These are phyloP conservation scores for Alligator sinensis DNA, from an alignment of 2,113 vertebrate genomes.

Conservation along the genomic window DNA sequence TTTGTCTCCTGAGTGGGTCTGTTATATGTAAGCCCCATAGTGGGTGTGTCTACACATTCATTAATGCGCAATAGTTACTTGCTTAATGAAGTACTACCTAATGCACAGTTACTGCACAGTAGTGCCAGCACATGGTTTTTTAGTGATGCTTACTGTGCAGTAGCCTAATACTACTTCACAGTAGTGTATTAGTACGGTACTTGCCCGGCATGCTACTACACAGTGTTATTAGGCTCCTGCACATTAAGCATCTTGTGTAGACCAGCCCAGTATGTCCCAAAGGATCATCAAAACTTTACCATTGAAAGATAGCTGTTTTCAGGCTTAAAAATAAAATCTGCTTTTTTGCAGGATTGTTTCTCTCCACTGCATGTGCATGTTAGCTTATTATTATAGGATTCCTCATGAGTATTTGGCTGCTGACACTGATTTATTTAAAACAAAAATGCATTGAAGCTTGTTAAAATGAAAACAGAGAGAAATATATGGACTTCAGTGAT, in stretches of 20 bases:
- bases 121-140: too few species aligned
- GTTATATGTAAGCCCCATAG: neutral
- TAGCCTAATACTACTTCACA: too few species aligned
- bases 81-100: too few species aligned
- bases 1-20: neutral
- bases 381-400: neutral
- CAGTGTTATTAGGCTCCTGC: too few species aligned
- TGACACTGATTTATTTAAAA: constrained; percentile 7
- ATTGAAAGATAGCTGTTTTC: neutral
- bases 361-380: neutral
- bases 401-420: neutral
- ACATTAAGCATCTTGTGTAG: too few species aligned
- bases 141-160: too few species aligned
- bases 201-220: too few species aligned
- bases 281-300: neutral
- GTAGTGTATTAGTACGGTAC: too few species aligned
- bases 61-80: too few species aligned
- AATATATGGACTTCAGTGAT: neutral
- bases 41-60: too few species aligned
- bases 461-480: neutral
- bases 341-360: neutral
- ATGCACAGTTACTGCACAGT: too few species aligned
- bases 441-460: neutral
- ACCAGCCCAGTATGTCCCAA: too few species aligned
- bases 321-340: neutral